Conservation (phyloP, 2,113 vertebrate genomes). For the Maccullochella peelii region DNA sequence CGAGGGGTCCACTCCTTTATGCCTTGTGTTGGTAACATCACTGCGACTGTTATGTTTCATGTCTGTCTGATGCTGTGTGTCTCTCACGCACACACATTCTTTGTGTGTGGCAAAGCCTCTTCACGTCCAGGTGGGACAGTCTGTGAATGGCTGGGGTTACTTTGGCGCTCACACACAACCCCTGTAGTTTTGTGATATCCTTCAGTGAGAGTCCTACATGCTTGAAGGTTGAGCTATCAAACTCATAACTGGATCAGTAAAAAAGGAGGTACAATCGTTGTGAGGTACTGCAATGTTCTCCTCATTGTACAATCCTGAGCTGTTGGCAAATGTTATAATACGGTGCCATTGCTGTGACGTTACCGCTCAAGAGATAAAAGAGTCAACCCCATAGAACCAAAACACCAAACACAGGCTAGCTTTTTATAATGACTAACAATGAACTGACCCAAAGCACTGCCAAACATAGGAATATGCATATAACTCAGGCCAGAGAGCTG, state of each 20-base stretch:
- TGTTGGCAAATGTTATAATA: conserved; percentile 71
- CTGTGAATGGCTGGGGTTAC: conserved; percentile 92
- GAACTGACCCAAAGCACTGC: conserved; percentile 27
- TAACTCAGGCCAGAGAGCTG: conserved; percentile 8
- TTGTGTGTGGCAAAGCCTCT: conserved; percentile 76
- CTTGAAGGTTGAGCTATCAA: conserved; percentile 71
- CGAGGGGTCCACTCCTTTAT: conserved; percentile 99
- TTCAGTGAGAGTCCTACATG: conserved; percentile 80
- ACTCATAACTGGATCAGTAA: conserved; percentile 71
- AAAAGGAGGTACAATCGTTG: conserved; percentile 74
- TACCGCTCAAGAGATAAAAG: conserved; percentile 99
- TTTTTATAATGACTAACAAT: conserved; percentile 49
- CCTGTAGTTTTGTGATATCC: conserved; percentile 90
- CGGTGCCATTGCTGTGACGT: conserved; percentile 94
- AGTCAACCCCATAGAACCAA: conserved; percentile 94
- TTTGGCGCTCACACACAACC: conserved; percentile 83
- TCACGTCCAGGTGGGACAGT: conserved; percentile 95
- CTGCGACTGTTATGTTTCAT: conserved; percentile 93
- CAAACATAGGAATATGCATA: background rate
- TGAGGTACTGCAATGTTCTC: conserved; percentile 70
- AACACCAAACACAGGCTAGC: conserved; percentile 63
- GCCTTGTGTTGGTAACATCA: conserved; percentile 99
- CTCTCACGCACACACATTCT: conserved; percentile 79
- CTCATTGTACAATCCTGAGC: conserved; percentile 75
- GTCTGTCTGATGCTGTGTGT: conserved; percentile 83